A percentile compares a stretch with the other conserved stretches of the same genome.
Conservation (phyloP, 2,113 vertebrate species). For the Pelusios castaneus region DNA sequence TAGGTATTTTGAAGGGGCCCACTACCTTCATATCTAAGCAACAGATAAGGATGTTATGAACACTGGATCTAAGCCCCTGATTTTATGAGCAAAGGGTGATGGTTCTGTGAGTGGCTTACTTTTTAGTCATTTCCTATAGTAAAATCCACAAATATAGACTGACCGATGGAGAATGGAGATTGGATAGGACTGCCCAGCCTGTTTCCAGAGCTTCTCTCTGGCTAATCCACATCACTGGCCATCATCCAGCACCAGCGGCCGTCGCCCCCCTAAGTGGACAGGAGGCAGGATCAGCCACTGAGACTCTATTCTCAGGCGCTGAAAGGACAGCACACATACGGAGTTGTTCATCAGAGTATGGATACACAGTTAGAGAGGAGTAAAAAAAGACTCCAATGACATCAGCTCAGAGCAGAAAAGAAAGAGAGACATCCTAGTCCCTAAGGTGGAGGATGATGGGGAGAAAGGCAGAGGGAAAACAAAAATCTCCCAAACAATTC, state of each 20-base stretch:
- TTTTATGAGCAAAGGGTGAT: background rate
- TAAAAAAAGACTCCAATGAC: background rate
- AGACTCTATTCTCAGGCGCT: background rate
- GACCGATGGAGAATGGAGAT: fast-evolving
- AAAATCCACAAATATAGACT: background rate
- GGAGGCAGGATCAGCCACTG: background rate
- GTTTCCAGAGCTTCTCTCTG: background rate
- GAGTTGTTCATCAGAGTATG: background rate
- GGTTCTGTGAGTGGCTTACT: background rate
- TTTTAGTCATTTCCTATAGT: background rate
- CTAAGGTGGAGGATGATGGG: background rate
- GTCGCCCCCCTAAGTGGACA: background rate
- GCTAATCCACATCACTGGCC: background rate
- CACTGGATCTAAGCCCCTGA: background rate
- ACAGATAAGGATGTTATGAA: background rate
- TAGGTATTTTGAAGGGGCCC: too few species aligned
- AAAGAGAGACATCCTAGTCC: background rate
- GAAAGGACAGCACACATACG: too few species aligned
- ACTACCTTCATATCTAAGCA: too few species aligned
- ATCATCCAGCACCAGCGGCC: background rate
- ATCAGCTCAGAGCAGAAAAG: background rate
- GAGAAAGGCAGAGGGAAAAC: background rate
- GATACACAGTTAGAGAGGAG: background rate
- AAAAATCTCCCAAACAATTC: background rate
- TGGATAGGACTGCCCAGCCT: fast-evolving